phyloP scores from a whole-genome alignment of 2,113 vertebrate genomes.

The Sterna hirundo region DNA sequence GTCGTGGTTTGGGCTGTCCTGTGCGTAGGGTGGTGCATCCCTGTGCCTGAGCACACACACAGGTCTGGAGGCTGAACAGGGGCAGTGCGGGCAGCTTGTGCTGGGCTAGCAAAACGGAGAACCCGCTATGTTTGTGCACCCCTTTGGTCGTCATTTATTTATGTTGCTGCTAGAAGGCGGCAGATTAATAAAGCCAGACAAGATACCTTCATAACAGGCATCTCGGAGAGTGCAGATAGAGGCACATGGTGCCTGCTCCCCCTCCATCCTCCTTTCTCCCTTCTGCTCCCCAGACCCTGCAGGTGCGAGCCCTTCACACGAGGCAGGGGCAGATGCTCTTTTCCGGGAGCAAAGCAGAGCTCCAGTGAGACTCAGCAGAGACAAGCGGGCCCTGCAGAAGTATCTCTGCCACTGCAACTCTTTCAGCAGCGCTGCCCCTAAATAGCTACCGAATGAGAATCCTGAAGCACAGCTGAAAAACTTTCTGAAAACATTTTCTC shows the following conservation, averaged over 20 bases:
- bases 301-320: neutral
- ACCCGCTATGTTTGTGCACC: too few species aligned
- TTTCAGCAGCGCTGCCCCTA: neutral
- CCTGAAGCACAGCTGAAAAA: neutral
- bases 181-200: neutral
- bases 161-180: neutral
- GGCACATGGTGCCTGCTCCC: rapidly evolving
- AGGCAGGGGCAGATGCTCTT: neutral
- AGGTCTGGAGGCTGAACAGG: neutral
- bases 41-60: rapidly evolving
- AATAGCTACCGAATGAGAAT: neutral
- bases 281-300: neutral
- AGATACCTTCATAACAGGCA: neutral
- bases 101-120: neutral
- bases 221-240: neutral
- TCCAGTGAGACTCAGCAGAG: neutral
- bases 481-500: neutral
- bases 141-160: neutral
- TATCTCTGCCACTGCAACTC: neutral
- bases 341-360: neutral
- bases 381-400: neutral
- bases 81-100: neutral
- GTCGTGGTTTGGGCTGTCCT: too few species aligned
- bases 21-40: neutral
- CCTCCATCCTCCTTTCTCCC: neutral